Percentiles rank a stretch among this genome's conserved stretches.
Conservation (phyloP, 2,113 vertebrate genomes). For the Etheostoma spectabile region DNA sequence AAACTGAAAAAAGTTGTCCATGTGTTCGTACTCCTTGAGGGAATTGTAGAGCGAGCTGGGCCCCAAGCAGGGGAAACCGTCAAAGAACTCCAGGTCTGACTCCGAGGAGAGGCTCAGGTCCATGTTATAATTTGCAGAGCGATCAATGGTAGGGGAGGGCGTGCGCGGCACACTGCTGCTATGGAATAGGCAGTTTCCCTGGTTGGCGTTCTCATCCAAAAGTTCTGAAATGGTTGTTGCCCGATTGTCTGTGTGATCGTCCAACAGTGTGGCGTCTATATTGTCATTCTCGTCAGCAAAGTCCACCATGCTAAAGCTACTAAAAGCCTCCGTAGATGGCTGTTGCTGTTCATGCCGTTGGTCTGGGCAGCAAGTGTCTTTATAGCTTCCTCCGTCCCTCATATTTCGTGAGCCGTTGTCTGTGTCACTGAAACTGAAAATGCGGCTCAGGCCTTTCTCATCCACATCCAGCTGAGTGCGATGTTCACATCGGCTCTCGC, state of each 20-base stretch:
- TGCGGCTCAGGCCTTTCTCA: constrained; percentile 88
- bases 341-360: constrained; percentile 73
- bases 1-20: constrained; percentile 90
- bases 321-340: constrained; percentile 81
- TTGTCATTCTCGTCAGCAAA: constrained; percentile 86
- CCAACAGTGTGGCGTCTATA: constrained; percentile 73
- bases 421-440: constrained; percentile 90
- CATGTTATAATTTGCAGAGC: constrained; percentile 87
- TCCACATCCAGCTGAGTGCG: constrained; percentile 84
- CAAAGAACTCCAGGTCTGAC: constrained; percentile 94
- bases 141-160: constrained; percentile 79
- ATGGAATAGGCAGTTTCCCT: constrained; percentile 87
- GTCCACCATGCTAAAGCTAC: constrained; percentile 87
- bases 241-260: constrained; percentile 77
- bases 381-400: constrained; percentile 43
- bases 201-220: constrained; percentile 95
- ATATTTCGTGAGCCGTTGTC: constrained; percentile 78
- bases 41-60: constrained; percentile 94
- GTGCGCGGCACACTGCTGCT: constrained; percentile 83
- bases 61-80: constrained; percentile 92
- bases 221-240: constrained; percentile 85
- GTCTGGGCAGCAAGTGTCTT: constrained; percentile 49
- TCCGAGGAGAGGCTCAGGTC: constrained; percentile 95
- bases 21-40: constrained; percentile 90
- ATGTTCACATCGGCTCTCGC: constrained; percentile 67